A percentile compares a stretch with the other conserved stretches of the same genome.
phyloP scores from a whole-genome alignment of 2,113 vertebrate species.

The Saccopteryx leptura region DNA sequence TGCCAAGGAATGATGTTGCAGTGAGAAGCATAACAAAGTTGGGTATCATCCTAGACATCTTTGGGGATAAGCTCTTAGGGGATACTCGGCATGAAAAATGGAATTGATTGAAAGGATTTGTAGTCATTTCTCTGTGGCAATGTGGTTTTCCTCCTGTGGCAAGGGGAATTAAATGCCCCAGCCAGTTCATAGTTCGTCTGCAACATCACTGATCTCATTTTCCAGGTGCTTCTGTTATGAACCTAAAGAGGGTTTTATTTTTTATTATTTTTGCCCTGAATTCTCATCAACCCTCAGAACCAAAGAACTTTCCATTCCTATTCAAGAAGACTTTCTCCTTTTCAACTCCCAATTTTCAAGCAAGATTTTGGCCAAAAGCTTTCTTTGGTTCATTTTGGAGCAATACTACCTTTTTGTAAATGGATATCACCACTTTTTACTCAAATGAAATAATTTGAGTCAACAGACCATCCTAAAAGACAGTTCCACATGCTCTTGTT shows the following conservation, averaged over 20 bases:
- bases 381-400: background rate
- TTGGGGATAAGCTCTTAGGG: constrained; percentile 43
- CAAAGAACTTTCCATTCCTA: background rate
- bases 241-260: background rate
- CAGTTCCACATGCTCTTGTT: background rate
- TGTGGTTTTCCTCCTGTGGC: background rate
- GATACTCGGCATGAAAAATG: background rate
- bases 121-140: background rate
- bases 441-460: background rate
- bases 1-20: background rate
- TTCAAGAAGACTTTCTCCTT: background rate
- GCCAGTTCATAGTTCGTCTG: background rate
- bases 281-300: background rate
- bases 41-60: background rate
- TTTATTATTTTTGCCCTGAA: background rate
- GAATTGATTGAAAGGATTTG: constrained; percentile 36
- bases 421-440: background rate
- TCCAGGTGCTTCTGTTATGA: background rate
- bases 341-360: background rate
- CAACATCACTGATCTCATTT: background rate
- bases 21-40: background rate
- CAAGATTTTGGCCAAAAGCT: background rate
- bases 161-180: background rate
- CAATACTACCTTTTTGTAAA: background rate
- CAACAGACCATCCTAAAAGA: constrained; percentile 12